A percentile compares a stretch with the other conserved stretches of the same genome.
Evolutionary conservation across 2,113 vertebrate species (phyloP).

Genomic region (Phaethornis superciliosus): DNA sequence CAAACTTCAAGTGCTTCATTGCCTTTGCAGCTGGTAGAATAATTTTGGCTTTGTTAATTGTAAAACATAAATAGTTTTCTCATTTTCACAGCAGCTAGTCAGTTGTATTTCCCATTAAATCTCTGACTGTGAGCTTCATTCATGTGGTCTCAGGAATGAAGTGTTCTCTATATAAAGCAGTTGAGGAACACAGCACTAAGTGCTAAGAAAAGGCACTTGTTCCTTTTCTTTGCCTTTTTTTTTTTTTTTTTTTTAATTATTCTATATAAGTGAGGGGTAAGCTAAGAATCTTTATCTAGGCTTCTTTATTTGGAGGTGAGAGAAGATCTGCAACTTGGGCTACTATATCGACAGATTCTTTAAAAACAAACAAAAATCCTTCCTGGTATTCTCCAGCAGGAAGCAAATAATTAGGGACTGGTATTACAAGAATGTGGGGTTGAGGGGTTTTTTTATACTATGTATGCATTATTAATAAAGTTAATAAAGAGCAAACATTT

Average conservation of each 20-base stretch:
- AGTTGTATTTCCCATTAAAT: constrained; percentile 13
- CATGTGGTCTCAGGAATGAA: neutral
- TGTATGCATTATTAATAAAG: neutral
- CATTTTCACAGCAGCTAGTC: neutral
- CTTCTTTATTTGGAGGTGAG: neutral
- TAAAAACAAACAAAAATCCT: neutral
- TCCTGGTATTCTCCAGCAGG: neutral
- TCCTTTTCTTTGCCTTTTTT: neutral
- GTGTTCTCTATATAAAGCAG: neutral
- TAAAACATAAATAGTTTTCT: constrained; percentile 9
- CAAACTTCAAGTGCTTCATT: neutral
- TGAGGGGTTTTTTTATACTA: neutral
- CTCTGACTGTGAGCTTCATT: neutral
- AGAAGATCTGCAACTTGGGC: neutral
- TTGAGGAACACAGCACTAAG: neutral
- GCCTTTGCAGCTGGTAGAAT: constrained; percentile 23
- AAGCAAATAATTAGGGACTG: neutral
- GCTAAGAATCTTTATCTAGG: neutral
- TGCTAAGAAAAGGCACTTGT: constrained; percentile 10
- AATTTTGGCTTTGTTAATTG: constrained; percentile 20
- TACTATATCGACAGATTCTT: neutral
- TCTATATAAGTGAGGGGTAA: neutral
- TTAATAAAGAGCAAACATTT: neutral
- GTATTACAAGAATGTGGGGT: neutral
- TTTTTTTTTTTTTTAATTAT: neutral